Evolutionary conservation across 2,113 vertebrate genomes (phyloP).

Genomic region (Verasper variegatus): DNA sequence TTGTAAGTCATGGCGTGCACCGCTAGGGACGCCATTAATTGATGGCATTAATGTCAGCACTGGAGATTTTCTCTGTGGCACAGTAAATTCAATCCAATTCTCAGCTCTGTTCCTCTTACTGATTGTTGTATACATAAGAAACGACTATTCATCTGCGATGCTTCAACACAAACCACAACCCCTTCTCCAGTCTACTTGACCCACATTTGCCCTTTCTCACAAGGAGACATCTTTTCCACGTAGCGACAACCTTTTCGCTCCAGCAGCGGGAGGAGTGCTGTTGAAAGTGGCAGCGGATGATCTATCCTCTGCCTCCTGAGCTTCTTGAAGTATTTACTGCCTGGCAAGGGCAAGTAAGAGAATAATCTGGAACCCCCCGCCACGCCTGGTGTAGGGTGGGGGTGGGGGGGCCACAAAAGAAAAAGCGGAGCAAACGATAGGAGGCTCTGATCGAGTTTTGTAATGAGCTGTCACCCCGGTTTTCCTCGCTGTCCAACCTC

Average conservation of each 20-base stretch:
- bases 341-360: slow-evolving; percentile 56
- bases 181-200: not conserved
- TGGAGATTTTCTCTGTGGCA: slow-evolving; percentile 11
- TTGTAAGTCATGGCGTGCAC: slow-evolving; percentile 22
- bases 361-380: slow-evolving; percentile 54
- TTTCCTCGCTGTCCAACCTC: slow-evolving; percentile 47
- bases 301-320: slow-evolving; percentile 57
- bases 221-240: not conserved
- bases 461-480: slow-evolving; percentile 63
- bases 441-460: slow-evolving; percentile 45
- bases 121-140: not conserved
- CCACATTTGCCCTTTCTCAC: slow-evolving; percentile 1
- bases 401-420: not conserved
- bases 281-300: slow-evolving; percentile 57
- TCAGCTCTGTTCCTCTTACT: slow-evolving; percentile 13
- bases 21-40: slow-evolving; percentile 40
- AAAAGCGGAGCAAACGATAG: slow-evolving; percentile 20
- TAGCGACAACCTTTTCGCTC: slow-evolving; percentile 1
- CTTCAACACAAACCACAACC: slow-evolving; percentile 4
- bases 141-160: slow-evolving; percentile 2
- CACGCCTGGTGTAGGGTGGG: slow-evolving; percentile 28
- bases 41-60: slow-evolving; percentile 44
- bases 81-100: slow-evolving; percentile 14
- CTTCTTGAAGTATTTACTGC: slow-evolving; percentile 70
- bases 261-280: slow-evolving; percentile 2